A percentile compares a stretch with the other conserved stretches of the same genome.
Evolutionary conservation across 2,797 vertebrate species (phyloP).

Genomic region (Coracias cyanogaster): DNA sequence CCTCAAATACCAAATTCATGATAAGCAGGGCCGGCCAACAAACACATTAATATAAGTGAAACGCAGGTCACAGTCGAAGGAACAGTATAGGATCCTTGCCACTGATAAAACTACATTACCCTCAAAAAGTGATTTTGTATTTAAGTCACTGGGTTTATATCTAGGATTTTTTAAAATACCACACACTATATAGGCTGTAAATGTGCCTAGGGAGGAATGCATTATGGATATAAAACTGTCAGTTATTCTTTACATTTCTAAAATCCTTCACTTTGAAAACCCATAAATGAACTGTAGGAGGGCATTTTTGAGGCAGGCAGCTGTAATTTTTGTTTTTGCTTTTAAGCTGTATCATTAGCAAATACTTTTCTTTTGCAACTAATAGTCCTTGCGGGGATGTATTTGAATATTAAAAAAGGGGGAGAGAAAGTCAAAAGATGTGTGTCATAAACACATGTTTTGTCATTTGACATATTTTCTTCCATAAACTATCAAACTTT

Average conservation of each 20-base stretch:
- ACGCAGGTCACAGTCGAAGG: not conserved
- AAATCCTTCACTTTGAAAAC: conserved; percentile 61
- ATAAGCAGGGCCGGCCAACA: not conserved
- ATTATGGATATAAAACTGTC: conserved; percentile 65
- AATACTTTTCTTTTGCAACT: conserved; percentile 54
- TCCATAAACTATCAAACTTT: not conserved
- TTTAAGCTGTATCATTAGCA: conserved; percentile 59
- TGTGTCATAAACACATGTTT: not conserved
- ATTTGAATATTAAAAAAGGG: not conserved
- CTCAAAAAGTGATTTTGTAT: conserved; percentile 25
- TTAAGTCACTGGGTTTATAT: conserved; percentile 27
- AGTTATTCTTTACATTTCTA: conserved; percentile 64
- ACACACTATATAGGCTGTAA: conserved; percentile 18
- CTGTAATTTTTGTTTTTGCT: conserved; percentile 46
- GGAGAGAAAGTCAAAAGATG: not conserved
- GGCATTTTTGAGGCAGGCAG: conserved; percentile 27
- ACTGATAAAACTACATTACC: conserved; percentile 23
- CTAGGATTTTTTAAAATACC: conserved; percentile 13
- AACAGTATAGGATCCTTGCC: not conserved
- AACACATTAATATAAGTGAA: conserved; percentile 34
- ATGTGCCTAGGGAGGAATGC: conserved; percentile 41
- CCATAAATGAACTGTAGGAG: conserved; percentile 46
- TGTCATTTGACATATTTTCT: not conserved
- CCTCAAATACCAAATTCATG: not conserved
- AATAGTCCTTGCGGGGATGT: not conserved